Conservation (phyloP, 92 coral and sea anemone genomes). For the Actinernus sp. region DNA sequence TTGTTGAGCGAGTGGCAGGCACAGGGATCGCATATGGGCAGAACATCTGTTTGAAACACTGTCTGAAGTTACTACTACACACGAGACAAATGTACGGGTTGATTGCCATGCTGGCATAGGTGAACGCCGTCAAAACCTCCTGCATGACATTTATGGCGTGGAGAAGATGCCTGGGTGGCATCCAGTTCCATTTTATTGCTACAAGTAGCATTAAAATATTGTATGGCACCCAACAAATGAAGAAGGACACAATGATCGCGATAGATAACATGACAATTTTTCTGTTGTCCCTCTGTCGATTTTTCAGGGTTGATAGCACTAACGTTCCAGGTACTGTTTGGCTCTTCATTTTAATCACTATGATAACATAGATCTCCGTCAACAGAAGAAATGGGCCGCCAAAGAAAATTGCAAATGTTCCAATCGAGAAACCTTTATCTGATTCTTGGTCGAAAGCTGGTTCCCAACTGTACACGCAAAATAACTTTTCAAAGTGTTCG, state of each 20-base stretch:
- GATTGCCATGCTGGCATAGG: conserved; percentile 23
- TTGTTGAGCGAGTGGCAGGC: background rate
- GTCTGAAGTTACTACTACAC: conserved; percentile 30
- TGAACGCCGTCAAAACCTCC: conserved; percentile 6
- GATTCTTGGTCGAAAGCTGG: background rate
- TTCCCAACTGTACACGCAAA: background rate
- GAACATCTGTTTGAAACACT: background rate
- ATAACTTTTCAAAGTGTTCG: background rate
- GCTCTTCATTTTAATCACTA: conserved; percentile 2
- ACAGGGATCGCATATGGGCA: background rate
- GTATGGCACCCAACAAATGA: conserved; percentile 27
- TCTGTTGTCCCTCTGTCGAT: conserved; percentile 9
- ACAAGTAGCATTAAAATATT: conserved; percentile 2
- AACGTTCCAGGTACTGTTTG: conserved; percentile 26
- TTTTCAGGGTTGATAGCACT: background rate
- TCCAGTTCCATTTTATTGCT: background rate
- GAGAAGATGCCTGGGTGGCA: background rate
- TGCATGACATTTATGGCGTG: background rate
- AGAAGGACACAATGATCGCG: conserved; percentile 3
- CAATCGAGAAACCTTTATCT: conserved; percentile 10
- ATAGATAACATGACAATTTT: conserved; percentile 10
- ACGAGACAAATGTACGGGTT: conserved; percentile 25
- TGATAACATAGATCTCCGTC: background rate
- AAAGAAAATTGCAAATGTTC: conserved; percentile 15
- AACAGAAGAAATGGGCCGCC: conserved; percentile 5